phyloP scores from a whole-genome alignment of 2,888 invertebrate genomes.

The Rotaria macrura region DNA sequence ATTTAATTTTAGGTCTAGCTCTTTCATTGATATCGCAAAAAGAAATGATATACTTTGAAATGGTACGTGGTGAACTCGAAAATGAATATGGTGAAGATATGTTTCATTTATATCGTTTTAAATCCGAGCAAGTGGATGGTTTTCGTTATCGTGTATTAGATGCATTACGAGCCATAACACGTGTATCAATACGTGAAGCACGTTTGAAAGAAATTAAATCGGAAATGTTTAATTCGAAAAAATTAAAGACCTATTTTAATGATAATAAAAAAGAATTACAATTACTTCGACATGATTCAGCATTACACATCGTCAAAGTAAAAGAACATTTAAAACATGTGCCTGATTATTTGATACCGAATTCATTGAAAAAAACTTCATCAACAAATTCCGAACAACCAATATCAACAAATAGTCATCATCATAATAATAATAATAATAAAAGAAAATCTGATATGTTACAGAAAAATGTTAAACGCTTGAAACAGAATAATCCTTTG shows the following conservation, averaged over 20 bases:
- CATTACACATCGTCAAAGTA: conserved; percentile 26
- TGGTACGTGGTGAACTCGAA: not conserved
- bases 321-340: conserved; percentile 31
- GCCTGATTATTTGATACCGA: conserved; percentile 31
- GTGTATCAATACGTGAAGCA: conserved; percentile 82
- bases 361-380: conserved; percentile 20
- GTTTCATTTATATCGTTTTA: conserved; percentile 76
- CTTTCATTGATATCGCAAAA: conserved; percentile 5
- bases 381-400: not conserved
- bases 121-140: conserved; percentile 84
- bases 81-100: conserved; percentile 36
- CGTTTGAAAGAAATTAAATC: conserved; percentile 84
- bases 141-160: conserved; percentile 83
- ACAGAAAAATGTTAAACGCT: not conserved
- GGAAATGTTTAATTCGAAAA: conserved; percentile 81
- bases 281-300: conserved; percentile 30
- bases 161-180: conserved; percentile 84
- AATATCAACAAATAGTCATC: not conserved
- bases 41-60: not conserved
- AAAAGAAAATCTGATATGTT: not conserved
- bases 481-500: not conserved
- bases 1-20: conserved; percentile 1
- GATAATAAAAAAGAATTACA: conserved; percentile 32
- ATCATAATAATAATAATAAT: too few species aligned
- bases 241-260: conserved; percentile 58